Conservation (phyloP, 2,113 vertebrate species). For the Periophthalmus modestus region DNA sequence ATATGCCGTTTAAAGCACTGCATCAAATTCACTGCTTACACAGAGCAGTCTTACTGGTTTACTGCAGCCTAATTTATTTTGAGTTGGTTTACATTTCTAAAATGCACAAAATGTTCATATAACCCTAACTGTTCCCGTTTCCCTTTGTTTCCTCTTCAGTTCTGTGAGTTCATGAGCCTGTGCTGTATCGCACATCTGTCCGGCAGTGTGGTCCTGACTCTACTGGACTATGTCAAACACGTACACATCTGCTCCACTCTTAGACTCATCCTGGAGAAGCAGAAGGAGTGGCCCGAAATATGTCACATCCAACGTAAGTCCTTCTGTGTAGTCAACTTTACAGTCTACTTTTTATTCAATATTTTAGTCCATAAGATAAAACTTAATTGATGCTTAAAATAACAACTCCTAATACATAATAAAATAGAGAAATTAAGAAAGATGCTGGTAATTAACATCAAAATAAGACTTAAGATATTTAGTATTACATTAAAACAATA, state of each 20-base stretch:
- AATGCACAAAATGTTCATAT: not conserved
- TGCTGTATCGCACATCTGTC: conserved; percentile 82
- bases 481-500: no score
- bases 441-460: no score
- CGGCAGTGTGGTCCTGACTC: conserved; percentile 75
- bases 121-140: not conserved
- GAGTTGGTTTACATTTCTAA: no score
- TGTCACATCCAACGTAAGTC: conserved; percentile 78
- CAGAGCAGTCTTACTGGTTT: no score
- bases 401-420: no score
- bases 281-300: conserved; percentile 83
- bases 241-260: conserved; percentile 82
- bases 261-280: conserved; percentile 76
- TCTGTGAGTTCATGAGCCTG: conserved; percentile 87
- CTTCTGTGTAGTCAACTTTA: not conserved
- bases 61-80: no score
- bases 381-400: no score
- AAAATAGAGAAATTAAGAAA: no score
- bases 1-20: no score
- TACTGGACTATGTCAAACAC: conserved; percentile 83
- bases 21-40: no score
- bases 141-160: conserved; percentile 60
- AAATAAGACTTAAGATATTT: no score
- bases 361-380: not conserved
- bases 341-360: not conserved